Evolutionary conservation across 2,888 invertebrate genomes (phyloP).

Genomic region (Synergus itoensis): DNA sequence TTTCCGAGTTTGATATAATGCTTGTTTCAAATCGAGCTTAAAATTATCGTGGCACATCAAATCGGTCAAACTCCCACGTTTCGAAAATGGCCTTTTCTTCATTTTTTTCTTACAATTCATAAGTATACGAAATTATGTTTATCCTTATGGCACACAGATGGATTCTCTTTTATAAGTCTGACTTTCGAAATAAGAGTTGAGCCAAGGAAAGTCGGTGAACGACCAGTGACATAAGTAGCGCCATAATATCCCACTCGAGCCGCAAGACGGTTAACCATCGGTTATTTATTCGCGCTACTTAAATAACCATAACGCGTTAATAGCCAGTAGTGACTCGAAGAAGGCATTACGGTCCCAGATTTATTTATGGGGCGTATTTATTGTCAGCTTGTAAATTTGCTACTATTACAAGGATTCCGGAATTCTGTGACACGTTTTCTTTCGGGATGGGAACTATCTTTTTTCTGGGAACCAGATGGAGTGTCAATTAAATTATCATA

Average conservation of each 20-base stretch:
- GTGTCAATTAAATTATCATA: conserved; percentile 39
- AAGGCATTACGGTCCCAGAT: conserved; percentile 60
- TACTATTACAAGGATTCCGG: conserved; percentile 49
- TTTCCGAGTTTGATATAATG: conserved; percentile 5
- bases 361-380: conserved; percentile 72
- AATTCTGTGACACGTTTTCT: conserved; percentile 29
- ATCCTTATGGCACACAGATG: neutral
- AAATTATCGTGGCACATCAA: conserved; percentile 3
- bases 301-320: conserved; percentile 73
- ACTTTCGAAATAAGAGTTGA: neutral
- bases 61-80: conserved; percentile 3
- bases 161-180: no score
- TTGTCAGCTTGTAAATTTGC: conserved; percentile 69
- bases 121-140: neutral
- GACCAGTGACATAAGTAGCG: conserved; percentile 24
- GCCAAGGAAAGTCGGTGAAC: conserved; percentile 8
- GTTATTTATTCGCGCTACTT: conserved; percentile 71
- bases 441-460: neutral
- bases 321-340: conserved; percentile 63
- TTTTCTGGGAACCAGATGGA: neutral
- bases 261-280: conserved; percentile 60
- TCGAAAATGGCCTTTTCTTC: neutral
- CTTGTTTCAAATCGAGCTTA: conserved; percentile 7
- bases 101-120: neutral
- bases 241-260: conserved; percentile 42